Percentiles rank a stretch among this genome's conserved stretches.
These are phyloP conservation scores for Cantharis lateralis DNA, from an alignment of 2,888 invertebrate genomes.

Conservation along the genomic window DNA sequence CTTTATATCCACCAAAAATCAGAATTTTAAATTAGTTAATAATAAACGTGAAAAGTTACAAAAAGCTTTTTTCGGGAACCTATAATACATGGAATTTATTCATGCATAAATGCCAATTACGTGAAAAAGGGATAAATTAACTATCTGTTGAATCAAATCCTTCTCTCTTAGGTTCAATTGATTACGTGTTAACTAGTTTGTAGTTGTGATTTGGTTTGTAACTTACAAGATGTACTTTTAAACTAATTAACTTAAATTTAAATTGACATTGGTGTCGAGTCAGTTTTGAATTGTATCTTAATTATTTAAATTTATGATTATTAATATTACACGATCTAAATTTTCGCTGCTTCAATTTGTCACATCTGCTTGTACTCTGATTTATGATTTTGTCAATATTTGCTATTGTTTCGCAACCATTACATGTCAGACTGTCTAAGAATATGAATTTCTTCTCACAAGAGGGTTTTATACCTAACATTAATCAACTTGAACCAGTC, in stretches of 20 bases:
- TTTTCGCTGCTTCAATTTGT: neutral
- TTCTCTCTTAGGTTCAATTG: neutral
- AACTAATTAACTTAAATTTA: neutral
- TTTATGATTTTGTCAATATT: neutral
- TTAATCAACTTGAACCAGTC: neutral
- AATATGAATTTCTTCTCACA: neutral
- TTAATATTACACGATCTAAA: neutral
- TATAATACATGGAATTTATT: neutral
- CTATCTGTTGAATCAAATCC: neutral
- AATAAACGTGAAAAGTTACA: neutral
- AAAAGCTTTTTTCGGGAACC: neutral
- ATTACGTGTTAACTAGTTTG: conserved; percentile 4
- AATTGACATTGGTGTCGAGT: neutral
- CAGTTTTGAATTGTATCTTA: neutral
- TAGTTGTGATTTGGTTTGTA: neutral
- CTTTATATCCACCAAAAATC: neutral
- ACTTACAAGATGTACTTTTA: neutral
- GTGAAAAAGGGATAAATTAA: neutral
- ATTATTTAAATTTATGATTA: neutral
- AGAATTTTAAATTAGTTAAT: neutral
- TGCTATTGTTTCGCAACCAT: neutral
- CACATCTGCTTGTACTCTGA: neutral
- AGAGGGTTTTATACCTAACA: neutral
- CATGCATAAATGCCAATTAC: neutral
- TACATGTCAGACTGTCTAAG: neutral